phyloP scores from a whole-genome alignment of 2,797 vertebrate species.

The Semaprochilodus insignis region DNA sequence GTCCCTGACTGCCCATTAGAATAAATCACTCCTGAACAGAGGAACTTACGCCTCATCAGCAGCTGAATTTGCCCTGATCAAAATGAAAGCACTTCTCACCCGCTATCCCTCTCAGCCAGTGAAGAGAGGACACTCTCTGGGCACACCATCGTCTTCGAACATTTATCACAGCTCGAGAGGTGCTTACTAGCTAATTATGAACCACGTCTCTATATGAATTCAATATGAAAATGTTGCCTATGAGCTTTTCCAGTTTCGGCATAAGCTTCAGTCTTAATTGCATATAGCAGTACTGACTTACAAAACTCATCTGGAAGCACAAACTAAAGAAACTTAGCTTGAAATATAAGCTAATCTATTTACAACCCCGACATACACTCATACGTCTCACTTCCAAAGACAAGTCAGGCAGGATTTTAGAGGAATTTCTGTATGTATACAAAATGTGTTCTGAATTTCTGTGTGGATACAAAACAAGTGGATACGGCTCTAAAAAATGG shows the following conservation, averaged over 20 bases:
- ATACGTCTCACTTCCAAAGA: neutral
- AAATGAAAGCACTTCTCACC: slow-evolving; percentile 57
- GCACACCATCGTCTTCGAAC: neutral
- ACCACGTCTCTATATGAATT: neutral
- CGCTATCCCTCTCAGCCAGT: slow-evolving; percentile 16
- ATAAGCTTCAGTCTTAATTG: slow-evolving; percentile 13
- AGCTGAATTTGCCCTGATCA: slow-evolving; percentile 71
- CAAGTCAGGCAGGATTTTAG: neutral
- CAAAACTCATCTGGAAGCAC: neutral
- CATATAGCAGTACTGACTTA: neutral
- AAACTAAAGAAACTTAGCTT: neutral
- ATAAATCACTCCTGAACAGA: slow-evolving; percentile 81
- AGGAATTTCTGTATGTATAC: neutral
- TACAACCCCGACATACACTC: neutral
- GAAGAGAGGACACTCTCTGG: slow-evolving; percentile 24
- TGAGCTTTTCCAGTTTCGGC: slow-evolving; percentile 4
- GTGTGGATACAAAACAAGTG: slow-evolving; percentile 3
- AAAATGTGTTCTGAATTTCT: neutral
- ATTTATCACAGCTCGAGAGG: slow-evolving; percentile 8
- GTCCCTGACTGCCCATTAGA: slow-evolving; percentile 82
- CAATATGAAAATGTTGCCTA: neutral
- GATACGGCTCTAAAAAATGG: slow-evolving; percentile 10
- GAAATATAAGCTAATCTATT: neutral
- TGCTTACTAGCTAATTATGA: slow-evolving; percentile 20
- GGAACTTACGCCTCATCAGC: slow-evolving; percentile 79